phyloP scores from a whole-genome alignment of 2,797 vertebrate species.

The Neosalanx taihuensis region DNA sequence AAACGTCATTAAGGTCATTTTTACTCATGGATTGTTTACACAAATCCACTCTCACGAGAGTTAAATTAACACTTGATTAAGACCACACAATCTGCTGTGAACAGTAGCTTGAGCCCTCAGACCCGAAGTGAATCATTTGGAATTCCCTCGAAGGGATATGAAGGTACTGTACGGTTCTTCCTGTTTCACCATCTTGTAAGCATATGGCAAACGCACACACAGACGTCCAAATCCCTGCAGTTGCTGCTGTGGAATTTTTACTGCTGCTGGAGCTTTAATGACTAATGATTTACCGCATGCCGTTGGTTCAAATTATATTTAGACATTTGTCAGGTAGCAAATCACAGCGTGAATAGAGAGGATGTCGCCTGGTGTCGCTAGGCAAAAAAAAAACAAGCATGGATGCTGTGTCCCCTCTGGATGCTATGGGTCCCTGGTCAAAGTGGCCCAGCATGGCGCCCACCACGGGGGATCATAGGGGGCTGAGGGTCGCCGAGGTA shows the following conservation, averaged over 20 bases:
- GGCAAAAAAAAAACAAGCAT: too few species aligned
- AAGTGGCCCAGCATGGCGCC: too few species aligned
- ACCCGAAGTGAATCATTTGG: too few species aligned
- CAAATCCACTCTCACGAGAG: neutral
- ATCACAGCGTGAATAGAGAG: too few species aligned
- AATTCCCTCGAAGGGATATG: neutral
- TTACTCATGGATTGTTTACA: too few species aligned
- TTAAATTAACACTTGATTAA: neutral
- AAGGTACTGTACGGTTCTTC: constrained; percentile 8
- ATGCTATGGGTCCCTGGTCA: too few species aligned
- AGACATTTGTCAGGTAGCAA: too few species aligned
- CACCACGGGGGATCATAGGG: too few species aligned
- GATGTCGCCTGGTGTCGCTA: too few species aligned
- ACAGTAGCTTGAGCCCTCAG: neutral
- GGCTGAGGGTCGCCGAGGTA: too few species aligned
- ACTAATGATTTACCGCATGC: constrained; percentile 14
- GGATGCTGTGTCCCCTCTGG: constrained; percentile 14
- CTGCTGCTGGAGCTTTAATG: constrained; percentile 18
- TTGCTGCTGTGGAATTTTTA: constrained; percentile 41
- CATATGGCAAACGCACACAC: constrained; percentile 38
- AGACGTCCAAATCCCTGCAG: constrained; percentile 37
- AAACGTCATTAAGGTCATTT: too few species aligned
- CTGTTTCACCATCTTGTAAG: constrained; percentile 31
- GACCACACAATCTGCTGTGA: neutral
- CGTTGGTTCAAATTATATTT: constrained; percentile 5